phyloP scores from a whole-genome alignment of 2,888 invertebrate genomes.

The Colostygia pectinataria region DNA sequence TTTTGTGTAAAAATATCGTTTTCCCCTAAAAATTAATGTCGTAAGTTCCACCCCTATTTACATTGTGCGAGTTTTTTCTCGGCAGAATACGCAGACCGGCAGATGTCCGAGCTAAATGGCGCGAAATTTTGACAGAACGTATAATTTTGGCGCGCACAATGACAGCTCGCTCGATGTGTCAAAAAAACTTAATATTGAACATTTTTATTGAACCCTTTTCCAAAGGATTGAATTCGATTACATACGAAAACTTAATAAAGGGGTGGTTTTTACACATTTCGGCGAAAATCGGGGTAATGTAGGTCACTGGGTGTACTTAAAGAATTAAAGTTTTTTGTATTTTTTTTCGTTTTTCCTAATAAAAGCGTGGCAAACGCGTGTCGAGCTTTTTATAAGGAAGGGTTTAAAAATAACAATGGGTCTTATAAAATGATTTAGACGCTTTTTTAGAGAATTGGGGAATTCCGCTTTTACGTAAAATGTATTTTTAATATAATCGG shows the following conservation, averaged over 20 bases:
- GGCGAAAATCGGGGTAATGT: conserved; percentile 67
- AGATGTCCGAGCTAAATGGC: conserved; percentile 79
- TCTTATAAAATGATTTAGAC: conserved; percentile 78
- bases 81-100: conserved; percentile 44
- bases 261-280: conserved; percentile 71
- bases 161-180: conserved; percentile 59
- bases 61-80: conserved; percentile 73
- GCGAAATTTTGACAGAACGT: conserved; percentile 80
- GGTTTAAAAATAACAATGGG: conserved; percentile 76
- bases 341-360: conserved; percentile 51
- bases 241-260: conserved; percentile 63
- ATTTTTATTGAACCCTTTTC: conserved; percentile 79
- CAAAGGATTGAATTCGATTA: conserved; percentile 82
- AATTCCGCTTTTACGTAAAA: conserved; percentile 55
- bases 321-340: conserved; percentile 56
- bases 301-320: conserved; percentile 74
- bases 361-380: conserved; percentile 70
- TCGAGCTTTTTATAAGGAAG: conserved; percentile 65
- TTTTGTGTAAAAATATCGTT: conserved; percentile 74
- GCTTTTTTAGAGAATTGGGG: conserved; percentile 58
- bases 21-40: conserved; percentile 80
- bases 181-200: conserved; percentile 66
- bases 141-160: conserved; percentile 72
- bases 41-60: conserved; percentile 73
- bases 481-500: conserved; percentile 51